Percentiles rank a stretch among this genome's conserved stretches.
These are phyloP conservation scores for Tetramorium bicarinatum DNA, from an alignment of 2,888 invertebrate species.

Conservation along the genomic window DNA sequence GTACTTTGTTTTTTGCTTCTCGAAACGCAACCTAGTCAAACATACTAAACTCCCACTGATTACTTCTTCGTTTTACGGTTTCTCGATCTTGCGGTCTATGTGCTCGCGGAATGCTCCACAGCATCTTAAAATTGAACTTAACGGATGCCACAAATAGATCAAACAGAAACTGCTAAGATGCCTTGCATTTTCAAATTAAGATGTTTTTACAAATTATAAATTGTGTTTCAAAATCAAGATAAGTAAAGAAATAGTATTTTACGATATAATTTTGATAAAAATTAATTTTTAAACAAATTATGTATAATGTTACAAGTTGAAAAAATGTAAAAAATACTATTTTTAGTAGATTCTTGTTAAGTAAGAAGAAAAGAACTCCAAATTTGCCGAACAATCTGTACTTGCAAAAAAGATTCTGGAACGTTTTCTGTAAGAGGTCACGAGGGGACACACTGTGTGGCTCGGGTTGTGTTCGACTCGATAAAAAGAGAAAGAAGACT, in stretches of 20 bases:
- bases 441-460: slow-evolving; percentile 29
- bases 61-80: slow-evolving; percentile 16
- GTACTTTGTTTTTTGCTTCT: slow-evolving; percentile 36
- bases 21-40: slow-evolving; percentile 41
- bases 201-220: background rate
- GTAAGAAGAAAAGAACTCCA: background rate
- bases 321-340: background rate
- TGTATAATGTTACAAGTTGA: background rate
- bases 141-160: background rate
- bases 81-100: background rate
- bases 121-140: background rate
- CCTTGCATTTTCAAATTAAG: background rate
- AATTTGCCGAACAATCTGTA: slow-evolving; percentile 34
- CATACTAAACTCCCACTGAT: slow-evolving; percentile 33
- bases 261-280: background rate
- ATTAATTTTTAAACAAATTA: background rate
- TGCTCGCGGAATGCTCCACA: background rate
- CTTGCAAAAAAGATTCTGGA: slow-evolving; percentile 26
- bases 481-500: slow-evolving; percentile 52
- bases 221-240: background rate
- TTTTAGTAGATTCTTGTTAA: background rate
- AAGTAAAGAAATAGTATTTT: background rate
- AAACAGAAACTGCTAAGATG: background rate
- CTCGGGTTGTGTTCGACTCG: slow-evolving; percentile 22
- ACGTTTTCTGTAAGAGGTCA: slow-evolving; percentile 48